phyloP scores from a whole-genome alignment of 2,113 vertebrate genomes.

The Salvelinus fontinalis region DNA sequence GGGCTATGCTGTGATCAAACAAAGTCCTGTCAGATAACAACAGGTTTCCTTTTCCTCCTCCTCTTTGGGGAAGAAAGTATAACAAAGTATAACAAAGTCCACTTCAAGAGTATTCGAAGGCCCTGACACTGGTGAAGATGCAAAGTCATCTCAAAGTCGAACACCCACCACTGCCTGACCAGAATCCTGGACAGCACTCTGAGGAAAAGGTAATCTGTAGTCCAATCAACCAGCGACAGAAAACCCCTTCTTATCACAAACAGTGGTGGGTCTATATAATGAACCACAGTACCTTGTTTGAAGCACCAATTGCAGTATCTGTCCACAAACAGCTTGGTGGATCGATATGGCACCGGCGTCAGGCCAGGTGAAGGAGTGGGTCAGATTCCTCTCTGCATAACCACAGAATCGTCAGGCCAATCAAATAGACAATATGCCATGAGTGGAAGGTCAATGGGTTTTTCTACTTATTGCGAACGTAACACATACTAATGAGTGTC shows the following conservation, averaged over 20 bases:
- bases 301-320: conserved; percentile 46
- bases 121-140: not conserved
- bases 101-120: not conserved
- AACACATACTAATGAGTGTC: conserved; percentile 22
- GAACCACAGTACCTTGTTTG: conserved; percentile 32
- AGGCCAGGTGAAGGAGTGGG: conserved; percentile 27
- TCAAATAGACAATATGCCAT: not conserved
- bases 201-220: conserved; percentile 33
- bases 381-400: conserved; percentile 41
- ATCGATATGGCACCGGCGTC: conserved; percentile 45
- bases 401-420: conserved; percentile 29
- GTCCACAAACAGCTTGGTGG: conserved; percentile 43
- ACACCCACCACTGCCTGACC: conserved; percentile 7
- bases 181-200: conserved; percentile 8
- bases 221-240: conserved; percentile 19
- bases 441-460: not conserved
- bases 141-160: conserved; percentile 23
- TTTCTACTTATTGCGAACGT: conserved; percentile 16
- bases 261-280: conserved; percentile 41
- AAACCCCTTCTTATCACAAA: conserved; percentile 33
- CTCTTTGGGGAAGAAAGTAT: conserved; percentile 26
- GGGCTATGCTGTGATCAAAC: conserved; percentile 36
- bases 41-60: conserved; percentile 15
- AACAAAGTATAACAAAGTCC: conserved; percentile 8
- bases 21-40: conserved; percentile 15